phyloP scores from a whole-genome alignment of 2,888 invertebrate genomes.

The Xanthia togata region DNA sequence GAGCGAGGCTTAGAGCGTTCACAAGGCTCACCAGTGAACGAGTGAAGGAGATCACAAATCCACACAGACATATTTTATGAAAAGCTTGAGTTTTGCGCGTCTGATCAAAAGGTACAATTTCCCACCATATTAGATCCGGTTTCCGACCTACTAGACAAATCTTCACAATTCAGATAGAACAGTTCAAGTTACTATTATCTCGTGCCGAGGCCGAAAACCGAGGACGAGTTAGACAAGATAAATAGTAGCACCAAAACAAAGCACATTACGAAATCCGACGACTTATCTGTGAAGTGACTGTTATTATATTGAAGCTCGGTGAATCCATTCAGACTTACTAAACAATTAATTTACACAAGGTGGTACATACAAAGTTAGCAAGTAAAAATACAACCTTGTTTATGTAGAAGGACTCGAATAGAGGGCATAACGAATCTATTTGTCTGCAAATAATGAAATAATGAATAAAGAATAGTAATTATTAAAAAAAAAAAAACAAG shows the following conservation, averaged over 20 bases:
- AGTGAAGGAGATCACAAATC: not conserved
- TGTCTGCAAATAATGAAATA: too few relatives aligned
- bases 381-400: too few relatives aligned
- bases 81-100: not conserved
- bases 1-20: not conserved
- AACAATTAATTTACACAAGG: slow-evolving; percentile 3
- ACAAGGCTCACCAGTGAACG: not conserved
- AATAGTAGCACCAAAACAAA: slow-evolving; percentile 58
- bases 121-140: slow-evolving; percentile 15
- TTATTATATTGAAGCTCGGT: slow-evolving; percentile 21
- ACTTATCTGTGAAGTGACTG: slow-evolving; percentile 52
- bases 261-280: slow-evolving; percentile 53
- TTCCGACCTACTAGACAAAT: slow-evolving; percentile 23
- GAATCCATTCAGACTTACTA: not conserved
- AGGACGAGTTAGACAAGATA: slow-evolving; percentile 61
- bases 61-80: not conserved
- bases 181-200: slow-evolving; percentile 56
- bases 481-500: too few relatives aligned
- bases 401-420: too few relatives aligned
- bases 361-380: too few relatives aligned
- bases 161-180: slow-evolving; percentile 15
- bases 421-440: too few relatives aligned
- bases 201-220: slow-evolving; percentile 53
- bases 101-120: not conserved
- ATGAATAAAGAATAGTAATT: too few relatives aligned